Percentiles rank a stretch among this genome's conserved stretches.
These are phyloP conservation scores for Rhodeus uyekii DNA, from an alignment of 2,797 vertebrate genomes.

Conservation along the genomic window DNA sequence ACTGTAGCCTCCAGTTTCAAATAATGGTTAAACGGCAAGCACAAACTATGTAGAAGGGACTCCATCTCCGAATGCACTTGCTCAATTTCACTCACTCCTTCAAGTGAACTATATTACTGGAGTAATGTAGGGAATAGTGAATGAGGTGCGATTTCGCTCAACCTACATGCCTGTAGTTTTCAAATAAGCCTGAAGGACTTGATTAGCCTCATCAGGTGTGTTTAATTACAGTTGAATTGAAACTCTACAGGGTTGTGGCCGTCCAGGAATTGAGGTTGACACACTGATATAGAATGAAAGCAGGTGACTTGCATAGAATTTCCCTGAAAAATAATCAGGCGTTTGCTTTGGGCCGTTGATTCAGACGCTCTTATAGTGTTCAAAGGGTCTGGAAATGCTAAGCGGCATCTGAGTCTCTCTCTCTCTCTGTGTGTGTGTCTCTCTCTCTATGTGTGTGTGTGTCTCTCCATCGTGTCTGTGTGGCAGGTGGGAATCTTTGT, in stretches of 20 bases:
- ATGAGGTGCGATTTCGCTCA: too few species aligned
- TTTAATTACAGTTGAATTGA: not conserved
- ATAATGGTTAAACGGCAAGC: too few species aligned
- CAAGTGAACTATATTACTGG: too few species aligned
- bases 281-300: not conserved
- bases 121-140: too few species aligned
- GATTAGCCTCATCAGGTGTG: not conserved
- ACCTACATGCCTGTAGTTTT: not conserved
- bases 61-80: too few species aligned
- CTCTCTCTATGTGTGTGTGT: not conserved
- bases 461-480: not conserved
- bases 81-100: too few species aligned
- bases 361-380: constrained; percentile 24
- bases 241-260: not conserved
- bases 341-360: constrained; percentile 20
- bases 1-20: too few species aligned
- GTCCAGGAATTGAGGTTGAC: not conserved
- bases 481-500: constrained; percentile 31
- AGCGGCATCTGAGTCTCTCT: not conserved
- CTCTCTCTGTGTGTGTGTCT: not conserved
- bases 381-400: constrained; percentile 24
- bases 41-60: too few species aligned
- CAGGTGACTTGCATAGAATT: not conserved
- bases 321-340: not conserved
- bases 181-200: not conserved